phyloP scores from a whole-genome alignment of 2,888 invertebrate species.

The Hirudinaria manillensis region DNA sequence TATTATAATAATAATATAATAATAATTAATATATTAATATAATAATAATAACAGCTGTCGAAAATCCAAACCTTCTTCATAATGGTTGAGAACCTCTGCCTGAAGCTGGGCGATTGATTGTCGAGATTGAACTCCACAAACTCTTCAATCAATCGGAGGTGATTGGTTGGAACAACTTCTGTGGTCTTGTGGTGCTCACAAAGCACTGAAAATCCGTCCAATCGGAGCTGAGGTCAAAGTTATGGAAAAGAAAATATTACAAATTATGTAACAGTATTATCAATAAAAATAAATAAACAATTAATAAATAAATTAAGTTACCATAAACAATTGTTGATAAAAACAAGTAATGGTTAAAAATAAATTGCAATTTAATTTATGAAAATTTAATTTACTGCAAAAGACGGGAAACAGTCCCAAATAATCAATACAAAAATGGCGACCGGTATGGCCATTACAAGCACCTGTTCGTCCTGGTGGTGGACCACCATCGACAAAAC shows the following conservation, averaged over 20 bases:
- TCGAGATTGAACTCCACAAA: slow-evolving; percentile 68
- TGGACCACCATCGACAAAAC: not conserved
- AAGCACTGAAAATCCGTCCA: slow-evolving; percentile 66
- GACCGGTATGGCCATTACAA: not conserved
- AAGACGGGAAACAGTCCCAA: not conserved
- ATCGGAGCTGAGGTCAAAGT: slow-evolving; percentile 60
- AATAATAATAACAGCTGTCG: too few relatives aligned
- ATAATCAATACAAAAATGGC: not conserved
- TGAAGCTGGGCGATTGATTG: slow-evolving; percentile 64
- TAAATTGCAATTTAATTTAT: not conserved
- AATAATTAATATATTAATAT: too few relatives aligned
- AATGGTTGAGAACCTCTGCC: slow-evolving; percentile 65
- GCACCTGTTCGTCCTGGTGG: slow-evolving; percentile 28
- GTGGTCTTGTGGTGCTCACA: slow-evolving; percentile 70
- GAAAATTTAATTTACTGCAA: too few relatives aligned
- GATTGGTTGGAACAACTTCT: slow-evolving; percentile 61
- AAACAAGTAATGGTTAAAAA: not conserved
- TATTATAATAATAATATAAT: too few relatives aligned
- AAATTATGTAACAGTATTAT: not conserved
- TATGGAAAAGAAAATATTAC: not conserved
- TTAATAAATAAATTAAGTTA: not conserved
- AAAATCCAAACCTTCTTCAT: slow-evolving; percentile 64
- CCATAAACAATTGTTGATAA: not conserved
- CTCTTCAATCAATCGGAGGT: slow-evolving; percentile 62
- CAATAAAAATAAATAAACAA: slow-evolving; percentile 5